phyloP scores from a whole-genome alignment of 1,140 invertebrate species.

The Drosophila jambulina region DNA sequence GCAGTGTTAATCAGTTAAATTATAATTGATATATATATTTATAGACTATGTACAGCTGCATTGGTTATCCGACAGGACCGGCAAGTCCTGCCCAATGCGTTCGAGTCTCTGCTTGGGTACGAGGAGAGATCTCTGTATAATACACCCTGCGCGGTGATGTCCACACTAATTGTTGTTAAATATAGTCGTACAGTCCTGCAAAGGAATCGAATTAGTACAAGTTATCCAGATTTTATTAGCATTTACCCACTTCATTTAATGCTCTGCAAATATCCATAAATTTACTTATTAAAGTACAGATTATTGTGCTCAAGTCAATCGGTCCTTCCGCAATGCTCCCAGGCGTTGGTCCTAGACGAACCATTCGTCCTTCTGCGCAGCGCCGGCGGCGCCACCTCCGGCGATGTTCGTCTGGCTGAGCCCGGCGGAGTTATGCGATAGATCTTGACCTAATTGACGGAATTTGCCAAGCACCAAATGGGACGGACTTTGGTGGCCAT shows the following conservation, averaged over 20 bases:
- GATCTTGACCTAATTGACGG: conserved; percentile 85
- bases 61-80: conserved; percentile 80
- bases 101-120: conserved; percentile 84
- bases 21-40: conserved; percentile 54
- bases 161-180: conserved; percentile 81
- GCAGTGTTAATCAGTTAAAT: conserved; percentile 56
- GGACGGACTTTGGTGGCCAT: conserved; percentile 86
- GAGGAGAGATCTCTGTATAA: conserved; percentile 80
- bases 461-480: conserved; percentile 85
- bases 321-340: conserved; percentile 46
- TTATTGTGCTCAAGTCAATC: conserved; percentile 82
- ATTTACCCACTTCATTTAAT: conserved; percentile 83
- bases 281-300: conserved; percentile 81
- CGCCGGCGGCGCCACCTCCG: conserved; percentile 65
- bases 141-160: conserved; percentile 85
- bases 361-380: conserved; percentile 90
- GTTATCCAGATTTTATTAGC: accelerated
- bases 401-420: conserved; percentile 78
- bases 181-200: conserved; percentile 84
- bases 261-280: conserved; percentile 84
- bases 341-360: conserved; percentile 86
- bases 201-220: background rate
- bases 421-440: conserved; percentile 78
- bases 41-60: conserved; percentile 82
- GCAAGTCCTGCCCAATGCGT: conserved; percentile 66